Evolutionary conservation across 2,113 vertebrate genomes (phyloP), one percentile per base, ranked within the genome.

Genomic region (Lycaon pictus): DNA sequence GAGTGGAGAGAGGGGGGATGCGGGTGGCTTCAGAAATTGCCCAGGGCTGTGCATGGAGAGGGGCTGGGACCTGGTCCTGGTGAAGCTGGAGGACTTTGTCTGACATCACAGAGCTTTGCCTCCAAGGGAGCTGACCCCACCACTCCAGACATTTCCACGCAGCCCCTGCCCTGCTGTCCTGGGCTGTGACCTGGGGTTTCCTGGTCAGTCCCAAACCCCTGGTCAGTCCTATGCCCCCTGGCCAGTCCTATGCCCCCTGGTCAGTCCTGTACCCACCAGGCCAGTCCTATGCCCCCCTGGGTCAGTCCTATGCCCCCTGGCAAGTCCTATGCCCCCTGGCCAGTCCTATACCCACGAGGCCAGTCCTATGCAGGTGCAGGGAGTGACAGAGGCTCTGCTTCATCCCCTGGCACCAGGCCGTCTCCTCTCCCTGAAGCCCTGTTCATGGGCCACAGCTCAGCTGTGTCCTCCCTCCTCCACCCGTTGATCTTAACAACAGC

Each of bases 71-170:
- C 17, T 27, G 16, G 2, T 10, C 23, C 74, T 0, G 60, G 23
- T 15, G 58, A 25, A 3, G 5, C 20, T 8, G 17, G 17, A 0
- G 16, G 43, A 23, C 23, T 29, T 10, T 6, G 13, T 5, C 84
- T 60, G 9, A 6, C 0, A 0, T 16, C 58, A 29, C 91, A 93
- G 71, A 17, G 10, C 58, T 48, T 10, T 19, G 74, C 35, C 29
- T 25, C 88, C 74, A 9, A 27, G 51, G 51, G 3, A 0, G 9
- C 13, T 12, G 58, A 56, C 2, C 8, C 23, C 13, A 8, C 17
- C 6, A 3, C 35, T 15, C 48, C 32, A 3, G 17, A 29, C 0
- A 0, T 5, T 22, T 13, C 23, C 48, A 4, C 0, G 0, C 15
- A 4, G 27, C 69, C 15, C 15, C 25, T 12, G 16, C 16, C 7